Conservation (phyloP, 2,113 vertebrate species). For the Girardinichthys multiradiatus region DNA sequence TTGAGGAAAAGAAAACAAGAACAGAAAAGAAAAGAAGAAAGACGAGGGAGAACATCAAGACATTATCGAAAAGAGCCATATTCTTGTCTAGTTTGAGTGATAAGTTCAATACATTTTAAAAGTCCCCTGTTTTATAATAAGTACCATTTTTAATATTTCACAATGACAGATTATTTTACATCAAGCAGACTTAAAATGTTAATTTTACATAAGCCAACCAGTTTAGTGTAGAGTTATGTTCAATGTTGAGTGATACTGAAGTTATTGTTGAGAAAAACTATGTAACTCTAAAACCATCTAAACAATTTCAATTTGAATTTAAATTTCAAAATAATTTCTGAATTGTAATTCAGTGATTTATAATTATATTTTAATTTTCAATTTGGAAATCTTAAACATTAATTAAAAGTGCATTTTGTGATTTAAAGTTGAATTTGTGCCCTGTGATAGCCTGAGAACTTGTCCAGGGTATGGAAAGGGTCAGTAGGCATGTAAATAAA, state of each 20-base stretch:
- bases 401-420: no score
- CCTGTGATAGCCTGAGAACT: no score
- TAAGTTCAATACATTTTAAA: neutral
- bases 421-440: no score
- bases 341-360: neutral
- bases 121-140: neutral
- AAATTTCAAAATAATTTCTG: neutral
- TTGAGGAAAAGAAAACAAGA: constrained; percentile 22
- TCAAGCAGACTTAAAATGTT: neutral
- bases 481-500: no score
- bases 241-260: neutral
- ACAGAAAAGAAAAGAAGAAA: constrained; percentile 32
- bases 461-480: no score
- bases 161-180: neutral
- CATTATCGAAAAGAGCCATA: neutral
- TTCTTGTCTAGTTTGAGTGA: neutral
- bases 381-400: no score
- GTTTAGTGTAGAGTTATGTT: neutral
- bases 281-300: no score
- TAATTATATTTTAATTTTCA: no score
- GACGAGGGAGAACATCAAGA: constrained; percentile 18
- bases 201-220: neutral
- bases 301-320: neutral
- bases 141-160: neutral
- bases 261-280: neutral